Evolutionary conservation across 1,140 invertebrate species (phyloP), one percentile per base, ranked within the genome.

Genomic region (Drosophila azteca): DNA sequence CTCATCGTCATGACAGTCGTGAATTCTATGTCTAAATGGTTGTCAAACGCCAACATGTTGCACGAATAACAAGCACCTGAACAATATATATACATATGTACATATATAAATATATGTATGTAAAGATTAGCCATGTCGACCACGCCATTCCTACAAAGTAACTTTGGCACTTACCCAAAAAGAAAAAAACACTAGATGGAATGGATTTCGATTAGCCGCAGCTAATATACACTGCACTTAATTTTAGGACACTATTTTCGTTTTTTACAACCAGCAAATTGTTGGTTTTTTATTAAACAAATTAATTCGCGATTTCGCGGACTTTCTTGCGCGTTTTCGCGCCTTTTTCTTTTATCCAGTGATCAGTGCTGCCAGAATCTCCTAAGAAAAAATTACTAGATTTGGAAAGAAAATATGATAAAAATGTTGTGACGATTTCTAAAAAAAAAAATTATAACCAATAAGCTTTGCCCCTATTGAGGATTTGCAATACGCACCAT

Each of bases 21-120:
- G 64, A 43, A 69, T 24, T 43, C 31, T 20, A 22, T 48, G 1
- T 55, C 7, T 26, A 13, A 8, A 6, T 46, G 3, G 11, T 43
- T 26, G 46, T 31, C 45, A 59, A 74, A 29, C 44, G 45, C 61
- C 70, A 74, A 74, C 70, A 74, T 74, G 71, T 74, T 74, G 71
- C 71, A 74, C 20, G 31, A 43, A 55, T 39, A 65, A 53, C 26
- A 45, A 57, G 26, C 15, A 64, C 45, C 64, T 52, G 15, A 35
- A 57, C 35, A 13, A 11, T 68, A 57, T 57, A 68, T 29, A 67
- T 43, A 26, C 31, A 49, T 68, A 57, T 20, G 17, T 20, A n/a
- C n/a, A 20, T 20, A 11, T 68, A 57, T 57, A 68, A 22, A 68
- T 43, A 26, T 41, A 49, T 68, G 50, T 57, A 69, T 69, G 57